Percentiles rank a stretch among this genome's conserved stretches.
Evolutionary conservation across 2,113 vertebrate genomes (phyloP).

Genomic region (Agelaius phoeniceus): DNA sequence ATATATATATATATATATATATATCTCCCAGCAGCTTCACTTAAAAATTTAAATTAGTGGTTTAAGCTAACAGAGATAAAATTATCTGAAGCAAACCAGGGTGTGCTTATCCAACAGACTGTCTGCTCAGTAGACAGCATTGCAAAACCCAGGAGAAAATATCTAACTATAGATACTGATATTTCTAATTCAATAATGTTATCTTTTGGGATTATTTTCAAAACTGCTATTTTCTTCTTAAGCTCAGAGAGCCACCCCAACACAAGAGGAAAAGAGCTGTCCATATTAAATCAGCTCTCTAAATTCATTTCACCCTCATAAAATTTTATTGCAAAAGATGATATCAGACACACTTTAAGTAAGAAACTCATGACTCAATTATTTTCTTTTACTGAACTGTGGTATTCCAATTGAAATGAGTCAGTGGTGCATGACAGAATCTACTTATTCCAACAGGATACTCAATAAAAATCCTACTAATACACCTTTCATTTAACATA

Average conservation of each 20-base stretch:
- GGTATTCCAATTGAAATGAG: constrained; percentile 63
- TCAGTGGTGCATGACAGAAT: constrained; percentile 56
- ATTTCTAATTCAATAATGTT: background rate
- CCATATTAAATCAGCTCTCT: constrained; percentile 40
- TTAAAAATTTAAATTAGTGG: background rate
- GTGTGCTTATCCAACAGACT: background rate
- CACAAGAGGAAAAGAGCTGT: background rate
- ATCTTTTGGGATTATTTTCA: background rate
- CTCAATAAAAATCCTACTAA: constrained; percentile 49
- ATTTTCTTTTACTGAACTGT: constrained; percentile 60
- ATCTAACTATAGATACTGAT: background rate
- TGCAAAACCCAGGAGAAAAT: background rate
- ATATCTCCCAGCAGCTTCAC: background rate
- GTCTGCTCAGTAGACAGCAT: background rate
- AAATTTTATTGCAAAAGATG: constrained; percentile 58
- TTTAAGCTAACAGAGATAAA: background rate
- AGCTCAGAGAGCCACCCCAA: background rate
- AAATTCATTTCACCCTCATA: constrained; percentile 59
- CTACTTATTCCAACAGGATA: constrained; percentile 52
- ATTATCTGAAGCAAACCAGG: background rate
- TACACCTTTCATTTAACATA: background rate
- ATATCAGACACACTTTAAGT: constrained; percentile 54
- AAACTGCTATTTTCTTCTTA: background rate
- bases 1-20: too few relatives aligned
- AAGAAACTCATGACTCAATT: constrained; percentile 62